Evolutionary conservation across 1,140 invertebrate species (phyloP).

Genomic region (Antheraea mylitta): DNA sequence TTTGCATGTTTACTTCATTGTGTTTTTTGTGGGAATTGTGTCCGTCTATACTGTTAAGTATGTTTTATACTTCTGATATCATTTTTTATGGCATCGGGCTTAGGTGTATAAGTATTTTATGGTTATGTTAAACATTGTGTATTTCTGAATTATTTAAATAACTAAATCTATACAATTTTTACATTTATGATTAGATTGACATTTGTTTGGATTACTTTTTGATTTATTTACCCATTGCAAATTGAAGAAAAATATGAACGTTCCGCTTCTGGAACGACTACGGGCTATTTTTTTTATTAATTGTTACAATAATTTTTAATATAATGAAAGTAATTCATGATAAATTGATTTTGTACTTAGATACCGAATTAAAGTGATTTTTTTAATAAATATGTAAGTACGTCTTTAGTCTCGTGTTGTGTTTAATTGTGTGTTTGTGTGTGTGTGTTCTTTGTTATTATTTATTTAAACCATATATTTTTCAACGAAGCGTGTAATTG

Average conservation of each 20-base stretch:
- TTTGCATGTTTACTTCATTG: neutral
- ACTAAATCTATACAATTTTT: too few relatives aligned
- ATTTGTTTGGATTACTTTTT: too few relatives aligned
- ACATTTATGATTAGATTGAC: too few relatives aligned
- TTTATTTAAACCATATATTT: neutral
- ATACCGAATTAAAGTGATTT: neutral
- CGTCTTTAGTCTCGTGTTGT: neutral
- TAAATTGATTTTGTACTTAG: slow-evolving; percentile 1
- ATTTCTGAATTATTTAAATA: neutral
- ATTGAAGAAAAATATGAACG: too few relatives aligned
- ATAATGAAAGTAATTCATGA: neutral
- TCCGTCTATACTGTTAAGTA: slow-evolving; percentile 18
- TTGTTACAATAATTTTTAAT: neutral
- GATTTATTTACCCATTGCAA: too few relatives aligned
- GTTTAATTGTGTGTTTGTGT: neutral
- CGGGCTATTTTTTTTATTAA: too few relatives aligned
- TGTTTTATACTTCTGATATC: neutral
- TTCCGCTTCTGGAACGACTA: too few relatives aligned
- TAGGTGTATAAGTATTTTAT: slow-evolving; percentile 2
- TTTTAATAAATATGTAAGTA: neutral
- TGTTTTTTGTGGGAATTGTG: neutral
- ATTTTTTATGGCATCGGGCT: neutral
- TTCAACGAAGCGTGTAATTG: neutral
- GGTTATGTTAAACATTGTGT: slow-evolving; percentile 1
- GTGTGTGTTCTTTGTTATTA: neutral